phyloP scores from a whole-genome alignment of 1,140 invertebrate species.

The Drosophila varians region DNA sequence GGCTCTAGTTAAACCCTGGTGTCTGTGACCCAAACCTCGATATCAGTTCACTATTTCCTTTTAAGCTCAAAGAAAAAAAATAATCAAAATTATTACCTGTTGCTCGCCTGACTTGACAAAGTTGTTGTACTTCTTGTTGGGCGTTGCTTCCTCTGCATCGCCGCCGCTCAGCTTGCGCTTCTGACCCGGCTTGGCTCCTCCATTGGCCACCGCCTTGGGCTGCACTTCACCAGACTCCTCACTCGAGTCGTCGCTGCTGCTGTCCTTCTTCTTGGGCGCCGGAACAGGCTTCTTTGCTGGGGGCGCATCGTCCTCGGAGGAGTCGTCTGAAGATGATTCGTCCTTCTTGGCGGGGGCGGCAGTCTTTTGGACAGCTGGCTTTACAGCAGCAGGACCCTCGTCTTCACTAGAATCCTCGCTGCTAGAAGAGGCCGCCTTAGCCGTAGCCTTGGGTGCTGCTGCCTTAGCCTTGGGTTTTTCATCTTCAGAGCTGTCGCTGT shows the following conservation, averaged over 20 bases:
- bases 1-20: no score
- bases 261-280: constrained; percentile 58
- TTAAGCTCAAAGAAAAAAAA: not conserved
- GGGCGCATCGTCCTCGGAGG: constrained; percentile 55
- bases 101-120: constrained; percentile 85
- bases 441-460: constrained; percentile 21
- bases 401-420: constrained; percentile 67
- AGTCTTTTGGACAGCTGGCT: constrained; percentile 64
- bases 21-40: not conserved
- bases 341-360: constrained; percentile 75
- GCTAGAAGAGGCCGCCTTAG: constrained; percentile 30
- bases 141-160: constrained; percentile 55
- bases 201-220: constrained; percentile 52
- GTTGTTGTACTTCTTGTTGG: constrained; percentile 85
- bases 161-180: constrained; percentile 81
- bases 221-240: constrained; percentile 54
- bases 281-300: constrained; percentile 48
- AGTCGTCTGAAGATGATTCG: constrained; percentile 83
- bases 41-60: no score
- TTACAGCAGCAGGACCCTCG: constrained; percentile 58
- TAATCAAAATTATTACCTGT: constrained; percentile 78
- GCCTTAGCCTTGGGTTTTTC: constrained; percentile 46
- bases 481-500: constrained; percentile 56
- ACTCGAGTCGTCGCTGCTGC: constrained; percentile 55
- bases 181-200: constrained; percentile 69